These are phyloP conservation scores for Temnothorax longispinosus DNA, from an alignment of 1,140 invertebrate species.

Conservation along the genomic window DNA sequence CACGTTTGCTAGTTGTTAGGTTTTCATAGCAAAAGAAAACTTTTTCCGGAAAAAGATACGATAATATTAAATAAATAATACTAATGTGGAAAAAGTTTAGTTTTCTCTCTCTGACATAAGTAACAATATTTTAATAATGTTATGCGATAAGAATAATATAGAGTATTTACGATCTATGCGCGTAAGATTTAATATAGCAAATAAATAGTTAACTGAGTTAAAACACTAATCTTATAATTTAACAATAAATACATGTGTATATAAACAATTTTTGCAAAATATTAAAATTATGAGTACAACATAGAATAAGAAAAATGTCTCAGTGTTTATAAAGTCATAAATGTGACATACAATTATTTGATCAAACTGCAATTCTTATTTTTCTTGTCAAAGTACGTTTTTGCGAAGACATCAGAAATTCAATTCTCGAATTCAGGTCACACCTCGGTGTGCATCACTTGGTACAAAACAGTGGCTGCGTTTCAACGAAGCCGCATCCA, in stretches of 20 bases:
- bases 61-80: background rate
- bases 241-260: background rate
- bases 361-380: background rate
- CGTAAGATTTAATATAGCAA: background rate
- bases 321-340: background rate
- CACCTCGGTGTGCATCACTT: background rate
- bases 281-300: background rate
- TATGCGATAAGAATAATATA: background rate
- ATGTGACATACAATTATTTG: background rate
- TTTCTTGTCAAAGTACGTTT: too few relatives aligned
- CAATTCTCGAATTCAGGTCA: constrained; percentile 17
- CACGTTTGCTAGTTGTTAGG: background rate
- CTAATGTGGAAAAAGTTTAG: background rate
- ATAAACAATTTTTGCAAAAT: background rate
- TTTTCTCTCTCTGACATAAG: background rate
- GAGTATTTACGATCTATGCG: background rate
- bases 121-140: background rate
- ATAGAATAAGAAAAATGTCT: background rate
- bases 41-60: background rate
- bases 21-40: constrained; percentile 45
- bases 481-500: constrained; percentile 22
- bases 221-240: background rate
- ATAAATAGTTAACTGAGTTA: background rate
- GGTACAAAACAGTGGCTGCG: background rate
- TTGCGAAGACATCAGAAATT: background rate